Evolutionary conservation across 1,140 invertebrate species (phyloP).

Genomic region (Drosophila mojavensis): DNA sequence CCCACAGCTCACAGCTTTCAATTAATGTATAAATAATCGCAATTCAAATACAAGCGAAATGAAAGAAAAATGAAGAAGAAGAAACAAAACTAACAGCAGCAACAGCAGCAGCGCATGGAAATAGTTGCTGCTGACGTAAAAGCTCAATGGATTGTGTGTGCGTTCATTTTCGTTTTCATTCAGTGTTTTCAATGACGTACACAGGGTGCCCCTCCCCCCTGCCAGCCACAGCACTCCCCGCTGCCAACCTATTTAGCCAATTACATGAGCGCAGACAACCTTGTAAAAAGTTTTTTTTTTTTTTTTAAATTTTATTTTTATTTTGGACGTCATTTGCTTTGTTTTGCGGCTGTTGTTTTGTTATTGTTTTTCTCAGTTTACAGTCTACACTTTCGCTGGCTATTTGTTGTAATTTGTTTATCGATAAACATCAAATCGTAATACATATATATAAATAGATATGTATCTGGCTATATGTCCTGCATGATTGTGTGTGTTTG

Average conservation of each 20-base stretch:
- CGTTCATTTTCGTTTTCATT: conserved; percentile 71
- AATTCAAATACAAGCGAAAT: conserved; percentile 63
- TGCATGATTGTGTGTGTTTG: conserved; percentile 26
- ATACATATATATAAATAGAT: conserved; percentile 14
- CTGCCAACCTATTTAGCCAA: neutral
- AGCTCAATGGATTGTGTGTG: conserved; percentile 23
- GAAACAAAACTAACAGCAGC: conserved; percentile 1
- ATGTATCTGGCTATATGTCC: conserved; percentile 3
- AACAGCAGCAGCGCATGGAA: conserved; percentile 27
- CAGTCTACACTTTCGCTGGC: conserved; percentile 35
- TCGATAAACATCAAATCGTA: conserved; percentile 50
- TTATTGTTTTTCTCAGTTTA: conserved; percentile 44
- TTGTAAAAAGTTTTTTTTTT: conserved; percentile 58
- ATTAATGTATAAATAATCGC: conserved; percentile 67
- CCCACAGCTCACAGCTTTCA: neutral
- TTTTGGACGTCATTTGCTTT: conserved; percentile 68
- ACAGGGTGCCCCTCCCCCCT: conserved; percentile 8
- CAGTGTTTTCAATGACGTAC: conserved; percentile 69
- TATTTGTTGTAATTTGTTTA: conserved; percentile 39
- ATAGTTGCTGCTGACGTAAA: conserved; percentile 56
- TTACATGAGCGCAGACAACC: conserved; percentile 67
- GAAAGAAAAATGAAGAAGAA: conserved; percentile 33
- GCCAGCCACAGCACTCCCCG: neutral
- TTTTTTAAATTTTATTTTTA: too few species aligned
- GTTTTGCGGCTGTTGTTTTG: conserved; percentile 27